Percentiles rank a stretch among this genome's conserved stretches.
phyloP scores from a whole-genome alignment of 2,888 invertebrate genomes.

The Acronicta leporina region DNA sequence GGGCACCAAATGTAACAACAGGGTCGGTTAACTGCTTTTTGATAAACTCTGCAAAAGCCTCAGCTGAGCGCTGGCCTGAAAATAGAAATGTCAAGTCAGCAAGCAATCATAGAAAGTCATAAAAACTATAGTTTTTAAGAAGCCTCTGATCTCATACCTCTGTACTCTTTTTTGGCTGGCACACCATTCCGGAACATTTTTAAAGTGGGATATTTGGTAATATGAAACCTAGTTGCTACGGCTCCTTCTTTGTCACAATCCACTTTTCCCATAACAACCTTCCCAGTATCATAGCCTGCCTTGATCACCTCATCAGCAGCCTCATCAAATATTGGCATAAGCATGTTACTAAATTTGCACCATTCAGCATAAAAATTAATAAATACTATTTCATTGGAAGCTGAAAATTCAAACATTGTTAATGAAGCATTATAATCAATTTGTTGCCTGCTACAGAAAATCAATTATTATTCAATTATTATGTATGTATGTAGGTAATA shows the following conservation, averaged over 20 bases:
- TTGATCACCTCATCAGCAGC: constrained; percentile 95
- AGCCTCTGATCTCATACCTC: constrained; percentile 89
- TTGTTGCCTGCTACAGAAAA: neutral
- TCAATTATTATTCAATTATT: constrained; percentile 7
- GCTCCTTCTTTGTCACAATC: constrained; percentile 98
- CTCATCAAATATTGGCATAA: constrained; percentile 99
- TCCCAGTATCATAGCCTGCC: constrained; percentile 94
- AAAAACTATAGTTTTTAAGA: neutral
- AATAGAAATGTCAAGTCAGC: constrained; percentile 1
- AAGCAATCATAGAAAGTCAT: too few relatives aligned
- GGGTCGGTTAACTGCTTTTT: constrained; percentile 96
- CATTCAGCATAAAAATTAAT: constrained; percentile 99
- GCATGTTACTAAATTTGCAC: constrained; percentile 99
- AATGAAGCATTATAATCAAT: constrained; percentile 19
- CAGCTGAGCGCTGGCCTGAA: constrained; percentile 93
- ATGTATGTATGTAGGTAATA: neutral
- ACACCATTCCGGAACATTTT: constrained; percentile 98
- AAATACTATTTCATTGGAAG: constrained; percentile 98
- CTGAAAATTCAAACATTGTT: constrained; percentile 89
- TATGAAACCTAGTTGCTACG: constrained; percentile 97
- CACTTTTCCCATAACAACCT: constrained; percentile 98
- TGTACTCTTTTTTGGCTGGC: constrained; percentile 96
- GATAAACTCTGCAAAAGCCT: constrained; percentile 96
- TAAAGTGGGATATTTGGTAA: constrained; percentile 99
- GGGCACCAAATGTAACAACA: constrained; percentile 92